Evolutionary conservation across 2,113 vertebrate species (phyloP), one percentile per base, ranked within the genome.

Genomic region (Perognathus longimembris): DNA sequence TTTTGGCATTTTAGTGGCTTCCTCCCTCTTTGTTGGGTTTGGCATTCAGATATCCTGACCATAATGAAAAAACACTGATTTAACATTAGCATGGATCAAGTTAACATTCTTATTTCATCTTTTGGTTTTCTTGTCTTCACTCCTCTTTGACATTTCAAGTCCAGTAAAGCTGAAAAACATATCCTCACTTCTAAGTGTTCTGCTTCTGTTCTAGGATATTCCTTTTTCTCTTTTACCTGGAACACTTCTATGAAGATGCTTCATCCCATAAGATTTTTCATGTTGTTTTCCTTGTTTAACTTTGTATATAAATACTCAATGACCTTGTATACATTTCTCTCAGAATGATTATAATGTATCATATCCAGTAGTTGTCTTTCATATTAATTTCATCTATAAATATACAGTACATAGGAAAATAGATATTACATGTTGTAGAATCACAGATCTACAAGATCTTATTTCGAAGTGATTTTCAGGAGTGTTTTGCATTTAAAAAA

Each of bases 381-480:
- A 93, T 50, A 7, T 2, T 61, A 69, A 80, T 89, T 80, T 45
- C 5, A 70, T 45, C 22, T 81, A 1, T 91, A 20, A 1, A 61
- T 88, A 5, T 45, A 75, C 7, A 54, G 17, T 71, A 67, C 21
- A 21, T 57, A 24, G 32, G 9, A 67, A 26, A 93, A 18, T 76
- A 9, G 26, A 10, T 67, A 86, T 32, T 57, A 81, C 2, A 42
- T 79, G 22, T 45, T 91, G 90, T 32, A 73, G 45, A 70, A 5
- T 42, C n/a, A 75, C 22, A 89, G 42, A 61, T 66, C 21, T 70
- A 45, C 61, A 14, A 67, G 20, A 87, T 42, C 5, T 57, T 91
- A 69, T 85, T 87, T 93, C 45, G 84, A 81, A 94, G 81, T 81
- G 50, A 63, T 21, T 21, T 40, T 21, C 5, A 70, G 20, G 32